Evolutionary conservation across 2,113 vertebrate genomes (phyloP).

Genomic region (Muntiacus muntjak): DNA sequence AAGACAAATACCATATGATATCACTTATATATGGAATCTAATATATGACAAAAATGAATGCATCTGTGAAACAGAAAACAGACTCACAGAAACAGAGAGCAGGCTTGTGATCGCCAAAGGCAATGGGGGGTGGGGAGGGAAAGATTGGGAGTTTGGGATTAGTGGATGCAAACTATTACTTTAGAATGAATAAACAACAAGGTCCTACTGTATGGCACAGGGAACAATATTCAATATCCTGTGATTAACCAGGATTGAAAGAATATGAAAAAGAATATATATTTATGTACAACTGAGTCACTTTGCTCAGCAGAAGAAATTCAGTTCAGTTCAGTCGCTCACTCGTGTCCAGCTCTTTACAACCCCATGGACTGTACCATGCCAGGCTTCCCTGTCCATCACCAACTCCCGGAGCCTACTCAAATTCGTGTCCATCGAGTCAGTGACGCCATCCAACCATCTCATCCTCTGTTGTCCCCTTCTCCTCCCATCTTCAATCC

Average conservation of each 20-base stretch:
- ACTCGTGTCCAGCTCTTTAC: fast-evolving
- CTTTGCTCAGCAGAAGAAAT: not conserved
- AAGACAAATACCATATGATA: not conserved
- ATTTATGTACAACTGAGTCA: not conserved
- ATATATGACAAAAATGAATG: not conserved
- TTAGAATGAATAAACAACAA: not conserved
- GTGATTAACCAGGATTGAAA: not conserved
- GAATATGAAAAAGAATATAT: not conserved
- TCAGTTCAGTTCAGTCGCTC: not conserved
- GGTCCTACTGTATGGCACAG: not conserved
- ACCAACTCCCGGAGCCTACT: not conserved
- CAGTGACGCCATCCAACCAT: not conserved
- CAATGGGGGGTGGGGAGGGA: not conserved
- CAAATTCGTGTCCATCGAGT: not conserved
- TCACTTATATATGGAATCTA: not conserved
- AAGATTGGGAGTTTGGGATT: not conserved
- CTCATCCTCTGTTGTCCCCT: not conserved
- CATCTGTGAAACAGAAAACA: not conserved
- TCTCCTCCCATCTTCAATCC: not conserved
- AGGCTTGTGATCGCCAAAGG: not conserved
- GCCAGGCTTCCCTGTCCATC: not conserved
- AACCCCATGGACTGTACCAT: not conserved
- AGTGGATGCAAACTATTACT: not conserved
- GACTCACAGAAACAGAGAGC: not conserved
- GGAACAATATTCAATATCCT: not conserved